Conservation (phyloP, 2,113 vertebrate genomes). For the Illadopsis cleaveri region DNA sequence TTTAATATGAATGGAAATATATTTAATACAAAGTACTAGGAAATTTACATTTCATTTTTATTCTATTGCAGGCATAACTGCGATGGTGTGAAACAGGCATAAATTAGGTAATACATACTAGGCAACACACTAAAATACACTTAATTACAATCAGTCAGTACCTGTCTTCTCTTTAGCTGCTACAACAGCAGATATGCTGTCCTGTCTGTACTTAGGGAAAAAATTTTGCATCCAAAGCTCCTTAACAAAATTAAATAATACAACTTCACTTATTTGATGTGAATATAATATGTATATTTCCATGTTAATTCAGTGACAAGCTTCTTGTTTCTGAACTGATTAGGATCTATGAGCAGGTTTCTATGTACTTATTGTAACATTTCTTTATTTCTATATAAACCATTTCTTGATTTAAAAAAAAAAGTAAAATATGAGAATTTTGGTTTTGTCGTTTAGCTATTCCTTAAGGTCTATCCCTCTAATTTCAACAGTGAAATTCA, state of each 20-base stretch:
- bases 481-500: background rate
- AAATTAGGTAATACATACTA: slow-evolving; percentile 8
- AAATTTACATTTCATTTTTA: slow-evolving; percentile 47
- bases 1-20: background rate
- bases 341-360: background rate
- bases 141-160: background rate
- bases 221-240: background rate
- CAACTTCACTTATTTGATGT: background rate
- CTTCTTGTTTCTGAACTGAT: background rate
- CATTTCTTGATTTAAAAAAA: background rate
- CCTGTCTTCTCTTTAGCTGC: background rate
- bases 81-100: background rate
- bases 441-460: background rate
- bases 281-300: background rate
- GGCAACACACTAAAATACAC: background rate
- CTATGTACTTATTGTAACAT: background rate
- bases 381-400: background rate
- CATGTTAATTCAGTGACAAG: background rate
- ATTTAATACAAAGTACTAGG: background rate
- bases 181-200: background rate
- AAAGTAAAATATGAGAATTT: background rate
- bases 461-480: background rate
- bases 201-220: background rate
- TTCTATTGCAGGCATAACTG: slow-evolving; percentile 17
- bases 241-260: background rate